phyloP scores from a whole-genome alignment of 2,888 invertebrate species.

The Dryocosmus kuriphilus region DNA sequence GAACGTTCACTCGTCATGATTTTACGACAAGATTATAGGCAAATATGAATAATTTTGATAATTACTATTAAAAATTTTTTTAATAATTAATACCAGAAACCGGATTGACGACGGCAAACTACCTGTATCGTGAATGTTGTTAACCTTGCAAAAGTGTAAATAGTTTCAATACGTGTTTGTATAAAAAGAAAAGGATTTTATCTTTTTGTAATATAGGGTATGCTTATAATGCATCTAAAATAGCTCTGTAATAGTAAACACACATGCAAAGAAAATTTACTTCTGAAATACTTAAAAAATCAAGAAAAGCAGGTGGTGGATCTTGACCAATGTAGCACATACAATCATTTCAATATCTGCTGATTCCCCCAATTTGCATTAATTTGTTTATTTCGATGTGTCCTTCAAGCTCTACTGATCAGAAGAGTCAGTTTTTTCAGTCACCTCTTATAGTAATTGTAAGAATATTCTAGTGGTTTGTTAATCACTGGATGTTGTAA shows the following conservation, averaged over 20 bases:
- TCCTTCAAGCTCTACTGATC: conserved; percentile 27
- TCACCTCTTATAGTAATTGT: not conserved
- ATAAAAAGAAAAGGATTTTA: conserved; percentile 19
- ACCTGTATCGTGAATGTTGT: conserved; percentile 64
- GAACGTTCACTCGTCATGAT: not conserved
- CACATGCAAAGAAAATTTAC: not conserved
- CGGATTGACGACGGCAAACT: conserved; percentile 17
- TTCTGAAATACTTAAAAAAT: not conserved
- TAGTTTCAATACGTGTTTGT: not conserved
- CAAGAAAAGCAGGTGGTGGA: not conserved
- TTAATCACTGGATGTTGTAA: not conserved
- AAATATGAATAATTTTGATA: conserved; percentile 9
- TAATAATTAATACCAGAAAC: conserved; percentile 7
- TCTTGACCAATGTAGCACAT: not conserved
- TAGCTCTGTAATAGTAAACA: not conserved
- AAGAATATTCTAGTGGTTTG: not conserved
- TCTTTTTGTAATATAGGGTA: not conserved
- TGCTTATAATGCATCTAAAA: not conserved
- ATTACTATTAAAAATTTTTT: conserved; percentile 22
- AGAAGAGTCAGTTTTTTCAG: not conserved
- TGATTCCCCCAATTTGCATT: conserved; percentile 16
- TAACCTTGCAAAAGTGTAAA: conserved; percentile 60
- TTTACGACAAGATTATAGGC: not conserved
- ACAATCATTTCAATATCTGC: not conserved
- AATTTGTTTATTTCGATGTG: not conserved